These are phyloP conservation scores for Ectropis grisescens DNA, from an alignment of 1,140 invertebrate species.

Conservation along the genomic window DNA sequence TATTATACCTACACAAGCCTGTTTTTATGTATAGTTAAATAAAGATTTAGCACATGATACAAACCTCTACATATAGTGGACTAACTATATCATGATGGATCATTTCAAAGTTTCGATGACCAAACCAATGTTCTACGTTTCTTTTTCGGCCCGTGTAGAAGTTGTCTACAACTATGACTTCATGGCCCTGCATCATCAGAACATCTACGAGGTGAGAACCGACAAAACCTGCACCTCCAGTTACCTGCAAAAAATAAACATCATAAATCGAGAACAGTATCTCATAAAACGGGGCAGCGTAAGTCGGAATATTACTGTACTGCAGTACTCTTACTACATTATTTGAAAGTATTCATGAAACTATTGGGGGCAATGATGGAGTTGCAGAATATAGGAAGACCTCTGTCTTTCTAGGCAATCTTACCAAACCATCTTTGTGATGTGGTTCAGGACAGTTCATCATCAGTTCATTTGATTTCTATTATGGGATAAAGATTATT, in stretches of 20 bases:
- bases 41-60: background rate
- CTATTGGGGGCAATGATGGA: too few species aligned
- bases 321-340: too few species aligned
- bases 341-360: too few species aligned
- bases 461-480: too few species aligned
- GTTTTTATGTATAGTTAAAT: background rate
- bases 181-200: constrained; percentile 96
- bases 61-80: constrained; percentile 93
- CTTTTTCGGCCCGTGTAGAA: constrained; percentile 97
- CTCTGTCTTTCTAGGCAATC: too few species aligned
- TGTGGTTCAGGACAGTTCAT: too few species aligned
- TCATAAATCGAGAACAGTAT: too few species aligned
- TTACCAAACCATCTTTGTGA: too few species aligned
- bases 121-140: constrained; percentile 99
- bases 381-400: too few species aligned
- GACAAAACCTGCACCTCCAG: constrained; percentile 99
- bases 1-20: background rate
- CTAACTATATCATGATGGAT: constrained; percentile 99
- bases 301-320: too few species aligned
- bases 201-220: constrained; percentile 97
- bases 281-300: too few species aligned
- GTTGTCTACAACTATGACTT: constrained; percentile 98
- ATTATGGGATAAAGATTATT: too few species aligned
- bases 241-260: constrained; percentile 75
- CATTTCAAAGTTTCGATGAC: constrained; percentile 98